Percentiles rank a stretch among this genome's conserved stretches.
These are phyloP conservation scores for Drosophila rellima DNA, from an alignment of 2,888 invertebrate species.

Conservation along the genomic window DNA sequence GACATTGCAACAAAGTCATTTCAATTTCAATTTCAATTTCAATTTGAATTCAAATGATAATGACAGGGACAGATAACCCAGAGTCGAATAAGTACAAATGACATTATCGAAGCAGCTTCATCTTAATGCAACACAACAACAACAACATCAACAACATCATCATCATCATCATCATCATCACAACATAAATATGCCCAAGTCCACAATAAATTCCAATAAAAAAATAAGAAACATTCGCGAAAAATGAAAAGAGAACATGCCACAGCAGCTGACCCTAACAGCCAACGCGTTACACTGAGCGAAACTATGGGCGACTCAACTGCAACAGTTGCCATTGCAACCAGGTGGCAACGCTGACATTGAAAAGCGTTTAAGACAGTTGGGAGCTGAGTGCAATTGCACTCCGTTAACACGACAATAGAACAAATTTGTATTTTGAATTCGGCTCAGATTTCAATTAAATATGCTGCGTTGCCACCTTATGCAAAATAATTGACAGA, in stretches of 20 bases:
- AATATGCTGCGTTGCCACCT: too few species aligned
- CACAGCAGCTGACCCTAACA: conserved; percentile 34
- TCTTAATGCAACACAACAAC: conserved; percentile 45
- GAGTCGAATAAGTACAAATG: conserved; percentile 51
- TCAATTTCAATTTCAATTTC: conserved; percentile 66
- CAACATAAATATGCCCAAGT: conserved; percentile 53
- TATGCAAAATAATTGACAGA: too few species aligned
- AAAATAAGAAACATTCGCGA: conserved; percentile 36
- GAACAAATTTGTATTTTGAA: too few species aligned
- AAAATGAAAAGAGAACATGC: conserved; percentile 41
- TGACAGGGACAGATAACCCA: conserved; percentile 31
- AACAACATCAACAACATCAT: conserved; percentile 12
- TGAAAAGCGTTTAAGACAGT: neutral
- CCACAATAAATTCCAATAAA: conserved; percentile 75
- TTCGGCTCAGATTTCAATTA: too few species aligned
- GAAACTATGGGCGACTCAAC: conserved; percentile 2
- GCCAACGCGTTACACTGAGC: conserved; percentile 25
- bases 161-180: conserved; percentile 7
- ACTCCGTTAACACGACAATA: accelerated
- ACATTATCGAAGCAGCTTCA: conserved; percentile 64
- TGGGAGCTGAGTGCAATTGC: neutral
- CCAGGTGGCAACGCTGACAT: neutral
- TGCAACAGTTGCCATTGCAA: neutral
- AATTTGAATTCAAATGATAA: conserved; percentile 64
- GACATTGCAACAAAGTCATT: conserved; percentile 78